Evolutionary conservation across 1,140 invertebrate genomes (phyloP).

Genomic region (Goniozus legneri): DNA sequence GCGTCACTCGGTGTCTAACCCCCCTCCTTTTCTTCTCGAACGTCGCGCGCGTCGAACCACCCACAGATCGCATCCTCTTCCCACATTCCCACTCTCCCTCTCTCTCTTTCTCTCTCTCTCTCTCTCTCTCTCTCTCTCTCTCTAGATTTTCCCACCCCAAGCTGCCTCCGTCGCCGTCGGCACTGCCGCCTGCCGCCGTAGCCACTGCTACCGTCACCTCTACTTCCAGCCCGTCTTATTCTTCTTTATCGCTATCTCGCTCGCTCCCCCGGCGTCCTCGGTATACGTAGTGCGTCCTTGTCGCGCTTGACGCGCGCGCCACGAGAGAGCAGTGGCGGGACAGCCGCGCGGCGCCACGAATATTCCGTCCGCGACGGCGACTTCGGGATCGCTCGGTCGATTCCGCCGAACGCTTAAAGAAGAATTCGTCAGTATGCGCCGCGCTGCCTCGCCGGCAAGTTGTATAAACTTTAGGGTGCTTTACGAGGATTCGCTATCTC

Average conservation of each 20-base stretch:
- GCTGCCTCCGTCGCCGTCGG: no score
- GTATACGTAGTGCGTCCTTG: no score
- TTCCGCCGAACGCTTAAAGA: constrained; percentile 18
- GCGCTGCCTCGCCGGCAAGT: constrained; percentile 46
- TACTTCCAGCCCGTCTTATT: no score
- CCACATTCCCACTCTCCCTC: neutral
- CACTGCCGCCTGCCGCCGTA: no score
- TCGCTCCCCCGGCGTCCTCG: no score
- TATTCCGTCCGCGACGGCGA: constrained; percentile 18
- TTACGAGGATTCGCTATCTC: no score
- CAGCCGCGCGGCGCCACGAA: constrained; percentile 35
- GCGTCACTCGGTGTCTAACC: no score
- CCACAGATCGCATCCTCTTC: neutral
- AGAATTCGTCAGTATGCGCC: constrained; percentile 42
- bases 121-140: neutral
- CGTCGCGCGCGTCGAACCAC: neutral
- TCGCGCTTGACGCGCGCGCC: no score
- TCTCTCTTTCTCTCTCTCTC: neutral
- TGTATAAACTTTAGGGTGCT: constrained; percentile 4
- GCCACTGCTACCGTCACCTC: no score
- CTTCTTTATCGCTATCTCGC: no score
- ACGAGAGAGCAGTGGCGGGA: constrained; percentile 12
- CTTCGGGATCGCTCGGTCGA: constrained; percentile 25
- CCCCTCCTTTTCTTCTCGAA: neutral
- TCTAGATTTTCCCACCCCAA: no score